Percentiles rank a stretch among this genome's conserved stretches.
Evolutionary conservation across 2,797 vertebrate species (phyloP).

Genomic region (Smutsia temminckii): DNA sequence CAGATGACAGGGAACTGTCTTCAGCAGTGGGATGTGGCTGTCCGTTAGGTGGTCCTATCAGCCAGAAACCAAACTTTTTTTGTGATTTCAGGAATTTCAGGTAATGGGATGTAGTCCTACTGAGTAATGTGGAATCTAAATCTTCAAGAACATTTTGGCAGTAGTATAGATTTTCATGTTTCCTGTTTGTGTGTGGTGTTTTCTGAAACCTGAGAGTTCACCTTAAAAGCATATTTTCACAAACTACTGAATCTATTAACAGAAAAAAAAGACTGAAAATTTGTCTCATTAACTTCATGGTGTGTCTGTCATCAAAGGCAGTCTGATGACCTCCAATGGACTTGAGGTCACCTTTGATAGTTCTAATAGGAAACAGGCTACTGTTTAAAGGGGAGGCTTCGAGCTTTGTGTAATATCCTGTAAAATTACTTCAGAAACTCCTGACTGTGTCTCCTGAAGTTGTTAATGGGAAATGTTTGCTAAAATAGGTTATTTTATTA

Average conservation of each 20-base stretch:
- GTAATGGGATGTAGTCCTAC: accelerated
- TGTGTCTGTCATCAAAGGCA: background rate
- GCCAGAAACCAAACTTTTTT: too few relatives aligned
- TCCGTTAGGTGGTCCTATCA: background rate
- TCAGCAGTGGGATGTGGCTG: background rate
- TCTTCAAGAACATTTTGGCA: background rate
- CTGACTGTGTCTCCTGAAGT: background rate
- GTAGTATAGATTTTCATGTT: background rate
- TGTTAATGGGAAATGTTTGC: background rate
- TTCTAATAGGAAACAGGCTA: background rate
- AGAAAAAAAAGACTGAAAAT: background rate
- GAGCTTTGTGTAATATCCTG: background rate
- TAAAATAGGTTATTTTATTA: background rate
- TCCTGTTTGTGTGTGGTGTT: background rate
- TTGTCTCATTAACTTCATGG: background rate
- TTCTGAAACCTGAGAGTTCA: background rate
- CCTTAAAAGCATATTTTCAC: background rate
- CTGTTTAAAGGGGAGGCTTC: background rate
- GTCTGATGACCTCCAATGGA: background rate
- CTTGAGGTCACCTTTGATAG: background rate
- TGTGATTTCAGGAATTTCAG: background rate
- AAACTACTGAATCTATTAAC: background rate
- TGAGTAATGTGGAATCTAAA: background rate
- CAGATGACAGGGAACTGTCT: background rate
- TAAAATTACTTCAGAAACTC: constrained; percentile 1